These are phyloP conservation scores for Hypsopygia costalis DNA, from an alignment of 2,888 invertebrate species.

Conservation along the genomic window DNA sequence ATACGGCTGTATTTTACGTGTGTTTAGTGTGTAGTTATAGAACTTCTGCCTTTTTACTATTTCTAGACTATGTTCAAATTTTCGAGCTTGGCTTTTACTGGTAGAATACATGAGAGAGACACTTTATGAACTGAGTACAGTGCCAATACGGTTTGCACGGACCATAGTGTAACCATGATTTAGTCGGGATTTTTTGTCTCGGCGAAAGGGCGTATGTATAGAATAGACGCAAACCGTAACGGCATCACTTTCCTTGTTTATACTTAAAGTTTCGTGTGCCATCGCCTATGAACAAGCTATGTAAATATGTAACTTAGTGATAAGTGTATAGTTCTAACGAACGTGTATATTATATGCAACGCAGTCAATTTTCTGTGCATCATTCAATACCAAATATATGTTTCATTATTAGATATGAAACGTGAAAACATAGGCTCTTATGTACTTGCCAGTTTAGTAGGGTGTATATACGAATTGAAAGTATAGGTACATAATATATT, in stretches of 20 bases:
- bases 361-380: conserved; percentile 67
- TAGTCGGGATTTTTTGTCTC: conserved; percentile 28
- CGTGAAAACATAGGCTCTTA: conserved; percentile 31
- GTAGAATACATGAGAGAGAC: conserved; percentile 25
- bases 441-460: conserved; percentile 53
- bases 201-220: conserved; percentile 7
- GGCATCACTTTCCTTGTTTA: conserved; percentile 21
- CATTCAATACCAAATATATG: conserved; percentile 45
- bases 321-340: conserved; percentile 12
- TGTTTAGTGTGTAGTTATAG: conserved; percentile 5
- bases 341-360: conserved; percentile 44
- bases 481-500: conserved; percentile 49
- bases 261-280: conserved; percentile 45
- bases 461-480: conserved; percentile 41
- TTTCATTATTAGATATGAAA: conserved; percentile 20
- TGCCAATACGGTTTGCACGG: conserved; percentile 16
- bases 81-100: conserved; percentile 50
- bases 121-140: conserved; percentile 20
- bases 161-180: conserved; percentile 13
- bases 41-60: conserved; percentile 10
- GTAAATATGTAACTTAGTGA: conserved; percentile 44
- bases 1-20: not conserved
- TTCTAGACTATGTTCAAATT: conserved; percentile 33
- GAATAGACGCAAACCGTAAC: conserved; percentile 23
- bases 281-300: conserved; percentile 57